Conservation (phyloP, 2,888 invertebrate genomes). For the Eupeodes latifasciatus region DNA sequence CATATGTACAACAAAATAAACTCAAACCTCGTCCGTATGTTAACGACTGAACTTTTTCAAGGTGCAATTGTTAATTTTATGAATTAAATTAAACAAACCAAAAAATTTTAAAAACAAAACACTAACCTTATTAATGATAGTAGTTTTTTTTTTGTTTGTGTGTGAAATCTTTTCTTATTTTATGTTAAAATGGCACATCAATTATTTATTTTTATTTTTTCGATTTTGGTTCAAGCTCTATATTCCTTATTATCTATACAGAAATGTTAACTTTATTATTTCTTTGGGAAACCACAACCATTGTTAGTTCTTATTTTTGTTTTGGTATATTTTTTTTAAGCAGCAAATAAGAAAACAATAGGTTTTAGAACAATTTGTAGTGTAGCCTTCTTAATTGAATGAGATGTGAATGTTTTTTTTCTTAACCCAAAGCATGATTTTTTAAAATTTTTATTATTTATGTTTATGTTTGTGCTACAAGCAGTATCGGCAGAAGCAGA, state of each 20-base stretch:
- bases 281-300: constrained; percentile 48
- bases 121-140: constrained; percentile 74
- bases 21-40: neutral
- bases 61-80: constrained; percentile 34
- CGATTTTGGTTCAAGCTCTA: constrained; percentile 28
- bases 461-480: constrained; percentile 77
- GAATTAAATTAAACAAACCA: constrained; percentile 43
- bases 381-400: constrained; percentile 90
- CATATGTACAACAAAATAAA: neutral
- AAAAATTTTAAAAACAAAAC: constrained; percentile 51
- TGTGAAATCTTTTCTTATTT: constrained; percentile 23
- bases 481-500: constrained; percentile 68
- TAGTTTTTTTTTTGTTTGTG: constrained; percentile 11
- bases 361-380: constrained; percentile 90
- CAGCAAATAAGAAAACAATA: constrained; percentile 91
- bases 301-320: constrained; percentile 56
- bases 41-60: constrained; percentile 38
- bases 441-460: constrained; percentile 76
- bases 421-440: constrained; percentile 78
- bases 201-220: constrained; percentile 22
- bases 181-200: constrained; percentile 32
- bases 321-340: constrained; percentile 81
- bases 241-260: constrained; percentile 49
- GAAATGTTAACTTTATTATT: constrained; percentile 51
- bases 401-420: constrained; percentile 73